These are phyloP conservation scores for Nomada fabriciana DNA, from an alignment of 2,888 invertebrate species.

Conservation along the genomic window DNA sequence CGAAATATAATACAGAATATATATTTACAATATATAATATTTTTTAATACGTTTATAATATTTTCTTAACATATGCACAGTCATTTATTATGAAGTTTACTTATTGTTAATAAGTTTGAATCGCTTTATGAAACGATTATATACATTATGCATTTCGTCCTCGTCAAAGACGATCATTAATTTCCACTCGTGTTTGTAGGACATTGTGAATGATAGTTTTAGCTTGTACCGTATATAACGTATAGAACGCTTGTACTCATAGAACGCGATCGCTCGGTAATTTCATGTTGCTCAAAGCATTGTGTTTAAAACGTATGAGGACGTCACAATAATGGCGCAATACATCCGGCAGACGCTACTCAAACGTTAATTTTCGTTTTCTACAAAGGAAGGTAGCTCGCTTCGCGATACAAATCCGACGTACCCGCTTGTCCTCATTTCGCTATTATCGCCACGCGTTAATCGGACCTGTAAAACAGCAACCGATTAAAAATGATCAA, in stretches of 20 bases:
- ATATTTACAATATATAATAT: no score
- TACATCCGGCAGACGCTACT: background rate
- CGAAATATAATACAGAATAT: no score
- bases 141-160: background rate
- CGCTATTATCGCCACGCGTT: background rate
- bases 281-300: slow-evolving; percentile 2
- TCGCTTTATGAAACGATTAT: background rate
- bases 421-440: no score
- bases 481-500: background rate
- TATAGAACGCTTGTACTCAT: no score
- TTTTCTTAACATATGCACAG: no score
- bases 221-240: background rate
- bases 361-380: background rate
- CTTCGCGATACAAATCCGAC: no score
- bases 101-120: background rate
- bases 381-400: no score
- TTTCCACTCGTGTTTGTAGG: background rate
- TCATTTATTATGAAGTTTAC: no score
- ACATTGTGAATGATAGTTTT: slow-evolving; percentile 10
- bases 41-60: no score
- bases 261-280: slow-evolving; percentile 1
- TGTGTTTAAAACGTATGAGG: background rate
- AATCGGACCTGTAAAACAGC: background rate
- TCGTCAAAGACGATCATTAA: background rate
- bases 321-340: background rate